Conservation (phyloP, 1,140 invertebrate genomes). For the Pararge aegeria region DNA sequence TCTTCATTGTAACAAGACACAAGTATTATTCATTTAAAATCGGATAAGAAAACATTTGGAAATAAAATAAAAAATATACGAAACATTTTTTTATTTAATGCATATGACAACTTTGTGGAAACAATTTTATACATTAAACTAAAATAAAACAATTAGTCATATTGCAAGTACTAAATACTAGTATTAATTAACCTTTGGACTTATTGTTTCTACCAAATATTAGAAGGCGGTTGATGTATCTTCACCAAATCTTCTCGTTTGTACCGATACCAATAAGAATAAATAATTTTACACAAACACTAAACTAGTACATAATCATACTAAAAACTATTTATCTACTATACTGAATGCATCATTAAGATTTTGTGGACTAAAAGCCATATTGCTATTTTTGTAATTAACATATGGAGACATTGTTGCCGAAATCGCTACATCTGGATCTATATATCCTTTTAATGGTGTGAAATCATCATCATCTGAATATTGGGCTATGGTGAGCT, state of each 20-base stretch:
- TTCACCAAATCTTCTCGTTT: slow-evolving; percentile 10
- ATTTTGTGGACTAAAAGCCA: slow-evolving; percentile 78
- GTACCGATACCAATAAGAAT: slow-evolving; percentile 15
- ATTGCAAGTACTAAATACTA: neutral
- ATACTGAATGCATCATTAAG: slow-evolving; percentile 76
- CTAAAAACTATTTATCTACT: slow-evolving; percentile 44
- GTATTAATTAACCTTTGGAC: neutral
- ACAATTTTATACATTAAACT: neutral
- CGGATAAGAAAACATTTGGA: neutral
- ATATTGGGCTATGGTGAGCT: slow-evolving; percentile 35
- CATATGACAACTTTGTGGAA: neutral
- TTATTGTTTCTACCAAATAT: neutral
- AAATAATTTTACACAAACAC: neutral
- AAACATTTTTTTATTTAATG: neutral
- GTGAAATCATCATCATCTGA: slow-evolving; percentile 43
- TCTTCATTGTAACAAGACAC: too few relatives aligned
- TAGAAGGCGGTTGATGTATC: slow-evolving; percentile 3
- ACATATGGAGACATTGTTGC: slow-evolving; percentile 63
- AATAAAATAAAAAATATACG: neutral
- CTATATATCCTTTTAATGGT: slow-evolving; percentile 35
- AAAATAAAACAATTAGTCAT: neutral
- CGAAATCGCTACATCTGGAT: slow-evolving; percentile 45
- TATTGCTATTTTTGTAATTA: slow-evolving; percentile 75
- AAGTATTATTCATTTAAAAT: too few relatives aligned
- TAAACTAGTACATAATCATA: neutral